Base-by-base conservation (phyloP, 2,888 invertebrate species). In the Noctua fimbriata region DNA sequence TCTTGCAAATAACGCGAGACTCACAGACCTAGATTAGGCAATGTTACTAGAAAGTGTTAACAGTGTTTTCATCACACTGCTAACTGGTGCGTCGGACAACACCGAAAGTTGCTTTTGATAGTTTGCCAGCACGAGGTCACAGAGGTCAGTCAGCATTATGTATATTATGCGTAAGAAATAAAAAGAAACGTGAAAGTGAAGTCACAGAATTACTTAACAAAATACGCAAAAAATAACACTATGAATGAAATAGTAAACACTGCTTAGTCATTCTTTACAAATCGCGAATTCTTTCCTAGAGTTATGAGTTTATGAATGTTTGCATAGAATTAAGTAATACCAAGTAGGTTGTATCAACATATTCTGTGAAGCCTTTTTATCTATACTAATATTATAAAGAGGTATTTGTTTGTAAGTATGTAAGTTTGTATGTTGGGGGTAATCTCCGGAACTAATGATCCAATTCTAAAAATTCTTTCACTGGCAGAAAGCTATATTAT, bases 311-410 rank as follows among this genome's bases (percentile, higher is more conserved):
- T 32, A 58, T 74, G 24, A 70, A 72, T 76, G 47, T 84, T 85
- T 78, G 63, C 66, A 41, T 60, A 67, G 10, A 52, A 65, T 79
- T 71, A 73, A 55, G 73, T 86, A 86, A 85, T 83, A 52, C 60
- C 6, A 76, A 44, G 76, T 76, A 60, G 63, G 79, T 66, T 86
- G 16, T 47, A 32, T 41, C 47, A 60, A 86, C 66, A 60, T 36
- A 36, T 5, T 75, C 47, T 47, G 47, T 71, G 41, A 70, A 76
- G 67, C n/a, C 63, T 41, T 24, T 9, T 41, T 24, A 36, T 65
- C 3, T 7, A 14, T 14, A 58, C 58, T n/a, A n/a, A 58, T 58
- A 55, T n/a, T 28, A 52, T 36, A 36, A 36, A 36, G 36, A 36
- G 36, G 36, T 36, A 36, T 36, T 36, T 36, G 36, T 36, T 36